Base-by-base conservation (phyloP, 2,888 invertebrate genomes). In the Sclerodermus sp. region DNA sequence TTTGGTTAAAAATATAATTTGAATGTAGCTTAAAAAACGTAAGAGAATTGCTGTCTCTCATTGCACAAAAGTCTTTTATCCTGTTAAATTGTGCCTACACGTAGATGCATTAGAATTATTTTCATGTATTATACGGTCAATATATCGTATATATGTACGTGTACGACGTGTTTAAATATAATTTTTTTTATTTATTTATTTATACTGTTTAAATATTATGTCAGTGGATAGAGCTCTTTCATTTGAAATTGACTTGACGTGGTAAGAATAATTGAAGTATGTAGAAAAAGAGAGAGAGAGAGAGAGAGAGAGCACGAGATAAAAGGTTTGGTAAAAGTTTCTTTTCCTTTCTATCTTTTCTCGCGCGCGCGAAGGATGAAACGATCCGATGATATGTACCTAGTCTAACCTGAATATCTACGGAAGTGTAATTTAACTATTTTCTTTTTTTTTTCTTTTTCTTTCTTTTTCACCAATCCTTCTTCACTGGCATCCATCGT, bases 301-400 rank as follows among this genome's bases (percentile, higher is more conserved):
- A 30, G 30, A 30, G 30, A 34, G 34, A 34, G 34, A 8, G 34
- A 34, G 4, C 12, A 12, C 12, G 34, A 34, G 34, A 34, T 12
- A 12, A 13, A 34, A 13, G 10, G 4, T 12, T n/a, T n/a, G n/a
- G n/a, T n/a, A n/a, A n/a, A 34, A 3, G 3, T 23, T 23, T 23
- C 3, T 23, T 8, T 23, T 8, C 8, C 8, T 23, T 23, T 23
- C 8, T 23, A 39, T 41, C 53, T 38, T 40, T 31, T 47, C 41
- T 40, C 18, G 38, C 23, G 47, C 23, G 47, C 41, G 39, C 37
- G 40, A 46, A 51, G 23, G 52, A 57, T 57, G 66, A 64, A 70
- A 68, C 67, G 64, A 70, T 64, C 66, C 67, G 63, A 73, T 73
- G 74, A 74, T 74, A 74, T 73, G 73, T 74, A 65, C 58, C 72